These are phyloP conservation scores for Therioaphis trifolii DNA, from an alignment of 2,888 invertebrate genomes.

Conservation along the genomic window DNA sequence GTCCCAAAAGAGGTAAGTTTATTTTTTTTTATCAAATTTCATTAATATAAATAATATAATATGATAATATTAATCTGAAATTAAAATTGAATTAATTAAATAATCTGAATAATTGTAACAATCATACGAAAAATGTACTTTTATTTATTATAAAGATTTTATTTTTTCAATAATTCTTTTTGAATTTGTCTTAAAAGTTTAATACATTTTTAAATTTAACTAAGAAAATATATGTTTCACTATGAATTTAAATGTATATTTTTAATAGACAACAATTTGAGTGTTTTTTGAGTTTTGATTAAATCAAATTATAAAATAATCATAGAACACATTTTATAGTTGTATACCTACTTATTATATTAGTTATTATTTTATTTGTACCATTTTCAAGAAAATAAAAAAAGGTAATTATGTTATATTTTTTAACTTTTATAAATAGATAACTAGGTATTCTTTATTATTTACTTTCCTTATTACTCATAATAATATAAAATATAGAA, in stretches of 20 bases:
- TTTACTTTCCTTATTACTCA: background rate
- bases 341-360: background rate
- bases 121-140: too few species aligned
- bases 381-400: background rate
- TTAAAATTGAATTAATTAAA: conserved; percentile 2
- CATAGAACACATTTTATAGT: too few species aligned
- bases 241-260: background rate
- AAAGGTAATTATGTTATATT: background rate
- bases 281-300: background rate
- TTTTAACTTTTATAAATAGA: background rate
- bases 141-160: too few species aligned
- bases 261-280: too few species aligned
- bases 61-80: background rate
- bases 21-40: background rate
- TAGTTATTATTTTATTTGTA: background rate
- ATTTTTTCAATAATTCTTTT: too few species aligned
- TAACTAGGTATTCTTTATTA: background rate
- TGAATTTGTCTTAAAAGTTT: background rate
- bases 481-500: background rate
- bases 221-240: background rate
- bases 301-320: background rate
- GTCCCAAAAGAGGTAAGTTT: background rate
- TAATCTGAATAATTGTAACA: too few species aligned
- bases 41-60: conserved; percentile 6
- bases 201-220: background rate